Evolutionary conservation across 2,113 vertebrate species (phyloP).

Genomic region (Hypomesus transpacificus): DNA sequence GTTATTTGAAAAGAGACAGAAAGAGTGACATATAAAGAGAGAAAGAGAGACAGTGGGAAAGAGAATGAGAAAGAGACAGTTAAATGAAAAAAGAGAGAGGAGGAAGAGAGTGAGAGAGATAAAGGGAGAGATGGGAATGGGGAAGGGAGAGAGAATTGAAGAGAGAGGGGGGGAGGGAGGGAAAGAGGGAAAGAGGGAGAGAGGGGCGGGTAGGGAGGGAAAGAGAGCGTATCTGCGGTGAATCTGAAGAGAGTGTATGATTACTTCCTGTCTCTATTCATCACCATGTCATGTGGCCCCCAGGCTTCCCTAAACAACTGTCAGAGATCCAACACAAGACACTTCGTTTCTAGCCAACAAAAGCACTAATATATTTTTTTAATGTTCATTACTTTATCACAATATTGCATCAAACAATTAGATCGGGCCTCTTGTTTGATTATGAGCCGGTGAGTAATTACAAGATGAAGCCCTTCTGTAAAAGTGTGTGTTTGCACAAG

Average conservation of each 20-base stretch:
- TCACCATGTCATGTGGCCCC: conserved; percentile 60
- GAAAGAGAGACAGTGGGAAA: too few species aligned
- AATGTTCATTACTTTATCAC: conserved; percentile 57
- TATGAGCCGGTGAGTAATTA: conserved; percentile 31
- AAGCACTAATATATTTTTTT: conserved; percentile 48
- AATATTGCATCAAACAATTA: conserved; percentile 39
- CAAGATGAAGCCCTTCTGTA: conserved; percentile 19
- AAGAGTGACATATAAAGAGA: too few species aligned
- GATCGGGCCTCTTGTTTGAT: conserved; percentile 42
- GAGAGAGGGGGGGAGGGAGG: too few species aligned
- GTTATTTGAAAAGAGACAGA: too few species aligned
- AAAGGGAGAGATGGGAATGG: too few species aligned
- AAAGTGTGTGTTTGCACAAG: conserved; percentile 24
- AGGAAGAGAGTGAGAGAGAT: too few species aligned
- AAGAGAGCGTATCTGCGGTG: conserved; percentile 40
- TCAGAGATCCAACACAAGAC: conserved; percentile 56
- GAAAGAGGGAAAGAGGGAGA: neutral
- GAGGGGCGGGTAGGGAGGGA: conserved; percentile 25
- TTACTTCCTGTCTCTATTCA: conserved; percentile 66
- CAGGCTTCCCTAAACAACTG: conserved; percentile 70
- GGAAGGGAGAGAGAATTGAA: too few species aligned
- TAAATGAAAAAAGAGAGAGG: too few species aligned
- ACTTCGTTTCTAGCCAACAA: conserved; percentile 48
- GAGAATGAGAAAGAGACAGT: too few species aligned
- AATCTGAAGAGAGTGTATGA: conserved; percentile 58